Conservation (phyloP, 2,888 invertebrate species). For the Prenolepis imparis region DNA sequence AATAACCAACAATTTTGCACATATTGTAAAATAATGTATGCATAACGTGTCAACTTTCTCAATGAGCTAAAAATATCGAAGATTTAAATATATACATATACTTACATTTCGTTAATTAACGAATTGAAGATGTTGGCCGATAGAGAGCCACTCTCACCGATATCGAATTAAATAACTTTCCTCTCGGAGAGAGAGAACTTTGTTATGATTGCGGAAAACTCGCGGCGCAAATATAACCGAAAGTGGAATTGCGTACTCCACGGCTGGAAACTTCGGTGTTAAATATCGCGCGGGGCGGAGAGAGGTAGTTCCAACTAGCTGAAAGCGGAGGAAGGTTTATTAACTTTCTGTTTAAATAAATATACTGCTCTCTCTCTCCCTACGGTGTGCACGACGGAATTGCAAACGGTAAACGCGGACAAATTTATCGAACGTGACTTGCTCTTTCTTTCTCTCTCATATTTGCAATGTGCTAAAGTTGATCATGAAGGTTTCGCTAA, state of each 20-base stretch:
- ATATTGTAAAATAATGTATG: too few relatives aligned
- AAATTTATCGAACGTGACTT: conserved; percentile 47
- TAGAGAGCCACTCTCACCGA: conserved; percentile 50
- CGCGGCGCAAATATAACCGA: conserved; percentile 57
- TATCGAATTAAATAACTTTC: conserved; percentile 70
- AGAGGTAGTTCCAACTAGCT: conserved; percentile 24
- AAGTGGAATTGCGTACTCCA: conserved; percentile 58
- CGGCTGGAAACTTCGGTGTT: conserved; percentile 52
- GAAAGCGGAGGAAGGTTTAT: conserved; percentile 45
- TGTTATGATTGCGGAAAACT: conserved; percentile 51
- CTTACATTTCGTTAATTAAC: conserved; percentile 62
- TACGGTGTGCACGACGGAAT: conserved; percentile 22
- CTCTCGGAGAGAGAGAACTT: conserved; percentile 45
- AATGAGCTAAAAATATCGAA: background rate
- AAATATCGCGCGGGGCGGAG: conserved; percentile 53
- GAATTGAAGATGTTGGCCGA: conserved; percentile 27
- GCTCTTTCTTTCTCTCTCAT: background rate
- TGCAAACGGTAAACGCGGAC: conserved; percentile 43
- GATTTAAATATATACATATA: conserved; percentile 1
- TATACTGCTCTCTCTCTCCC: conserved; percentile 49
- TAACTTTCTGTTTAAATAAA: conserved; percentile 62
- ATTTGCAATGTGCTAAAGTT: conserved; percentile 42
- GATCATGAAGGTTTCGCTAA: conserved; percentile 41
- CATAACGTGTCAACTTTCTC: background rate
- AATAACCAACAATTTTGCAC: background rate